A percentile compares a stretch with the other conserved stretches of the same genome.
These are phyloP conservation scores for Piscicola geometra DNA, from an alignment of 2,888 invertebrate species.

Conservation along the genomic window DNA sequence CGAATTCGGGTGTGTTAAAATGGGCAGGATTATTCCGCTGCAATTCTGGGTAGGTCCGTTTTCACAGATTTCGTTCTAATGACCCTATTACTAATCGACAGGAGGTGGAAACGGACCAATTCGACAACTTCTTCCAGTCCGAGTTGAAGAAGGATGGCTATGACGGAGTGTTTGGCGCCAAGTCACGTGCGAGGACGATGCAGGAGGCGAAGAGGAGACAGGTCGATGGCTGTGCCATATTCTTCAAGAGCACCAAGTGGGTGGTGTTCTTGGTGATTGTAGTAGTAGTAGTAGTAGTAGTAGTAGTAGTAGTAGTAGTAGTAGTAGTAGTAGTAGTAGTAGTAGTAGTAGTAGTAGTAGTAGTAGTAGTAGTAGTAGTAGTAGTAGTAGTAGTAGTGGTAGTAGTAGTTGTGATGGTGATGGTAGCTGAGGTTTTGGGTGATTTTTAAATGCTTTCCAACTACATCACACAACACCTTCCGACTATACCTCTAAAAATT, in stretches of 20 bases:
- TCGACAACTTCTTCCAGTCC: conserved; percentile 90
- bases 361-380: conserved; percentile 29
- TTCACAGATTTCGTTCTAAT: neutral
- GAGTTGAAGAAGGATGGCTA: conserved; percentile 82
- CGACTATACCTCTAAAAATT: no score
- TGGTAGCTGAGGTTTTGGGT: no score
- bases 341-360: conserved; percentile 32
- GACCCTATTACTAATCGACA: no score
- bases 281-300: conserved; percentile 19
- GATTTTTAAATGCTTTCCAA: no score
- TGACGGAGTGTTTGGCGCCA: conserved; percentile 91
- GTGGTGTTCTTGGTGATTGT: neutral
- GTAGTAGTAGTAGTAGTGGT: conserved; percentile 21
- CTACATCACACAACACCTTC: no score
- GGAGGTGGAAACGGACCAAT: conserved; percentile 99
- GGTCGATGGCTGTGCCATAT: conserved; percentile 98
- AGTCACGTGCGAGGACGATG: conserved; percentile 97
- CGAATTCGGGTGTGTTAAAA: no score
- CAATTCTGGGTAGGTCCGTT: no score
- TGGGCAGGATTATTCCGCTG: no score
- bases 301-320: conserved; percentile 19
- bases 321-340: conserved; percentile 32
- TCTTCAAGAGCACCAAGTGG: conserved; percentile 67
- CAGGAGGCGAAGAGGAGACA: conserved; percentile 89
- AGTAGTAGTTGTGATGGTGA: no score